Evolutionary conservation across 2,797 vertebrate genomes (phyloP).

Genomic region (Sternarchorhynchus goeldii): DNA sequence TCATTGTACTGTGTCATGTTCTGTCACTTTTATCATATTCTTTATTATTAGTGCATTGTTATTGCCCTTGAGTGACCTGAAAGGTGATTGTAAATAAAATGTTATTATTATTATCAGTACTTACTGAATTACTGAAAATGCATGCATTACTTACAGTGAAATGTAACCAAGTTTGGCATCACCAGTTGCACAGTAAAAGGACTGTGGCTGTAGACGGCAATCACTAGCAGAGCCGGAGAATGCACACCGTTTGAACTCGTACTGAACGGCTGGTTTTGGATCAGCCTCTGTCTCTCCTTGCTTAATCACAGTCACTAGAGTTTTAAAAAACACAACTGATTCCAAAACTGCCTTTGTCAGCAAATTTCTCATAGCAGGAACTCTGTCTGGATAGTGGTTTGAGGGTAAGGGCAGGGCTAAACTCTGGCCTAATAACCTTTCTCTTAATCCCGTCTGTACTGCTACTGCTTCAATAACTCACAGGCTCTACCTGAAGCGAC

Average conservation of each 20-base stretch:
- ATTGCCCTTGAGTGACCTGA: too few relatives aligned
- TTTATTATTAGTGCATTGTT: too few relatives aligned
- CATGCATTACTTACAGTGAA: neutral
- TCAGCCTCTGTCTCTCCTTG: neutral
- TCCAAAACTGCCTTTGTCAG: conserved; percentile 24
- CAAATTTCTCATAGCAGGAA: neutral
- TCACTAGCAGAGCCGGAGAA: neutral
- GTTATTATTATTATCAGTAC: too few relatives aligned
- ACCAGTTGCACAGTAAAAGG: neutral
- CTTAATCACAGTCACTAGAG: neutral
- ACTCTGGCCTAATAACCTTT: conserved; percentile 51
- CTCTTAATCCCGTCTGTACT: conserved; percentile 59
- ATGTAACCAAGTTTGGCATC: neutral
- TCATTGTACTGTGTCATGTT: too few relatives aligned
- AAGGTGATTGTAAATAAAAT: too few relatives aligned
- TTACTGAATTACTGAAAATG: neutral
- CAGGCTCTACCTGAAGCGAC: conserved; percentile 51
- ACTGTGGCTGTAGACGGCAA: neutral
- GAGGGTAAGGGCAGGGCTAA: conserved; percentile 17
- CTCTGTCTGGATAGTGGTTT: conserved; percentile 43
- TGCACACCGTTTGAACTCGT: conserved; percentile 4
- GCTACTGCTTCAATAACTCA: conserved; percentile 61
- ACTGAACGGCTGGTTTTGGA: conserved; percentile 10
- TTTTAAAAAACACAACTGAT: conserved; percentile 9
- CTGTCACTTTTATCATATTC: too few relatives aligned